Base-by-base conservation (phyloP, 2,797 vertebrate genomes). In the Enteromius mattozi region DNA sequence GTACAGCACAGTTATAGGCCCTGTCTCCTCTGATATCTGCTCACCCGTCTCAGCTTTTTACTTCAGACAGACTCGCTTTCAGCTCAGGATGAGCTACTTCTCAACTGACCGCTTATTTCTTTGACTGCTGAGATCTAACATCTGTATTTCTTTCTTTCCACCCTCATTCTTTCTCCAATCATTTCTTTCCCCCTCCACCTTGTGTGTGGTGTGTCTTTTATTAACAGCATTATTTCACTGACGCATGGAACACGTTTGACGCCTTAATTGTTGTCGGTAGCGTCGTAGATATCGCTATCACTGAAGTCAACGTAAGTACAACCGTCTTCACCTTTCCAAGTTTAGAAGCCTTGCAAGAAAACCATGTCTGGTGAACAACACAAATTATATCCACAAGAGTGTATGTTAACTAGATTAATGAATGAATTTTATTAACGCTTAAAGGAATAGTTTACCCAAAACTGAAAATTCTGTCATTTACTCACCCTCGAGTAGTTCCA, bases 231-330 rank as follows among this genome's bases (percentile, higher is more conserved):
- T 99, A 99, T 99, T 99, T 99, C 95, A 96, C 98, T 96, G 98
- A 99, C 95, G 98, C 98, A 97, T 99, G 98, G 98, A 99, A 99
- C 97, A 98, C 98, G 94, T 99, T 99, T 95, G 98, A 99, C 97
- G 98, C 98, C 97, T 99, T 99, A 98, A 99, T 99, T 96, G 98
- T 99, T 97, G 98, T 99, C 89, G 98, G 98, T 98, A 99, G 98
- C 96, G 97, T 99, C 96, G 98, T 99, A 94, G 98, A 99, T 96
- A 99, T 99, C 96, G 98, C 98, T 95, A 99, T 99, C 96, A 99
- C 98, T 94, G 98, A 99, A 98, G 97, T 99, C 91, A 99, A 99
- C 92, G 95, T 96, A 94, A 96, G 95, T 96, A 95, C 75, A 13
- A 51, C 63, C 88, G 89, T 30, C 47, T 66, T 61, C 2, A 0